Evolutionary conservation across 2,888 invertebrate genomes (phyloP), one percentile per base, ranked within the genome.

Genomic region (Chymomyza procnemis): DNA sequence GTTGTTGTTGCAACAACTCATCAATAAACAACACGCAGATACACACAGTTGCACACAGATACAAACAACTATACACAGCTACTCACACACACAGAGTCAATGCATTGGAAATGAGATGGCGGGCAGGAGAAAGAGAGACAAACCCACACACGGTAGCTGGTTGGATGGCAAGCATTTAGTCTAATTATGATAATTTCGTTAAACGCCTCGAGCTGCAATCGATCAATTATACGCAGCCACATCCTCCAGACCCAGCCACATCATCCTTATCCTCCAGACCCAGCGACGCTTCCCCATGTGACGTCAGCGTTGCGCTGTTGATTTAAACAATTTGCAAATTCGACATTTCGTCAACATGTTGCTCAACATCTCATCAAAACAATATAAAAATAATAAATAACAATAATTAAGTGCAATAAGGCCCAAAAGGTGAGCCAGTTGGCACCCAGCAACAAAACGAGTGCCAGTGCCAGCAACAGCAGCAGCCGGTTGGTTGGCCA

Each of bases 361-460:
- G 84, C 75, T 76, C 70, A 84, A 88, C 87, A 85, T 78, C 81
- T 88, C 85, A 88, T 86, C 80, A 86, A 88, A 85, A 78, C 79
- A 81, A 85, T 85, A 88, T 86, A 81, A 88, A 87, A 88, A 89
- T 88, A 89, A 89, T 89, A 90, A 90, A 90, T 90, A 90, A 90
- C 90, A 90, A 90, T 90, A 90, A 90, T 90, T 90, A 90, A 86
- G 88, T 81, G 80, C 88, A 89, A 88, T 89, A 82, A 85, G 88
- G 81, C 82, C 80, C 80, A 69, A 80, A 76, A 78, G 73, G 48
- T 55, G 80, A 77, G 62, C 50, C 64, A 47, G 64, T 26, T 54
- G 41, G 30, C 64, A 57, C 34, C 8, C 54, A 61, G 16, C 18
- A 16, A 50, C 18, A 16, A 50, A 14, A 2, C 1, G n/a, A 48